phyloP scores from a whole-genome alignment of 2,888 invertebrate species.

The Holacanthella duospinosa region DNA sequence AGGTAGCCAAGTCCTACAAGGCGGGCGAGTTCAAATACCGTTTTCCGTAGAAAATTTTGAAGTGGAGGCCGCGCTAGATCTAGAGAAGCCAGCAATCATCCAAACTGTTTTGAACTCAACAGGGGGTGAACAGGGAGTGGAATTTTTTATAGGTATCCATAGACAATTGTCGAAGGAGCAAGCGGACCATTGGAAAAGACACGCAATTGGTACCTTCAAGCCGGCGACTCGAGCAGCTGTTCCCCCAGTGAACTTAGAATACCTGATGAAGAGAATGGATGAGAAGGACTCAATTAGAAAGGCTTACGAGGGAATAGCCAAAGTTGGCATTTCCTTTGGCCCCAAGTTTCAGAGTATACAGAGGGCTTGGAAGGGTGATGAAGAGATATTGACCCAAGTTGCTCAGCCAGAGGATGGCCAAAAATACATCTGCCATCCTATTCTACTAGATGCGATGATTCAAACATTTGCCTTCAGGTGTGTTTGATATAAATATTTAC shows the following conservation, averaged over 20 bases:
- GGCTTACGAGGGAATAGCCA: not conserved
- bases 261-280: not conserved
- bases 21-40: no score
- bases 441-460: slow-evolving; percentile 22
- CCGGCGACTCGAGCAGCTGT: not conserved
- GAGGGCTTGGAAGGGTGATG: slow-evolving; percentile 15
- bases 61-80: not conserved
- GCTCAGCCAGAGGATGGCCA: not conserved
- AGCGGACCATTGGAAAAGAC: no score
- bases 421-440: slow-evolving; percentile 19
- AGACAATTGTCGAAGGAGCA: no score
- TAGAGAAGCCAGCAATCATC: not conserved
- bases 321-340: slow-evolving; percentile 23
- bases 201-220: not conserved
- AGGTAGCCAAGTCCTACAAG: no score
- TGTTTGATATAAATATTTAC: no score
- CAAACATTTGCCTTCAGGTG: slow-evolving; percentile 15
- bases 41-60: no score
- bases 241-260: not conserved
- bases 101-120: not conserved
- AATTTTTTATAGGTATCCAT: not conserved
- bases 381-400: slow-evolving; percentile 3
- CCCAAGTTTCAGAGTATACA: slow-evolving; percentile 17
- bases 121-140: not conserved
- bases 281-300: not conserved